Percentiles rank a stretch among this genome's conserved stretches.
phyloP scores from a whole-genome alignment of 2,888 invertebrate genomes.

The Rhodophaea formosa region DNA sequence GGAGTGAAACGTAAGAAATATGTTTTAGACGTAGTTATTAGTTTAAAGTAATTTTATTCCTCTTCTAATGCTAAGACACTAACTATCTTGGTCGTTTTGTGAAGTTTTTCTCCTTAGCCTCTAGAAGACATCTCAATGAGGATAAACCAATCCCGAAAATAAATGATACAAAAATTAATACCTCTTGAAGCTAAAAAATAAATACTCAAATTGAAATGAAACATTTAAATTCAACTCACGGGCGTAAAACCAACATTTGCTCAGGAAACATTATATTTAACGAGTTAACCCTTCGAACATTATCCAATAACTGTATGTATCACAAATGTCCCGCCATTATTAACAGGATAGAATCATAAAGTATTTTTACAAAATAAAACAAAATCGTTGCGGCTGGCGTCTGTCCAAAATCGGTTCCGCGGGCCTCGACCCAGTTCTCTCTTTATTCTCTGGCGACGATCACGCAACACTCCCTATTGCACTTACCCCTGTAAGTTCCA shows the following conservation, averaged over 20 bases:
- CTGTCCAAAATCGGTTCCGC: slow-evolving; percentile 64
- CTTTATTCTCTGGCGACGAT: slow-evolving; percentile 59
- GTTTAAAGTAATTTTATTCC: no score
- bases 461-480: slow-evolving; percentile 69
- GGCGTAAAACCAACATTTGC: not conserved
- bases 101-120: no score
- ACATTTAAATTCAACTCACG: not conserved
- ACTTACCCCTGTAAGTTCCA: slow-evolving; percentile 40
- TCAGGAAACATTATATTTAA: not conserved
- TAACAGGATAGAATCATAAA: slow-evolving; percentile 49
- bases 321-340: slow-evolving; percentile 36
- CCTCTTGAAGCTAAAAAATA: not conserved
- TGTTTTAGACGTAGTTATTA: no score
- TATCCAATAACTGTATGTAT: slow-evolving; percentile 1
- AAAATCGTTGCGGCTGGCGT: slow-evolving; percentile 64
- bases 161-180: no score
- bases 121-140: no score
- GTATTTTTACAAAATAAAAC: slow-evolving; percentile 65
- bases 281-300: slow-evolving; percentile 5
- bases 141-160: no score
- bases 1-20: no score
- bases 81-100: no score
- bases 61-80: no score
- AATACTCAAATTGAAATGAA: not conserved
- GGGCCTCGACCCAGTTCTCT: slow-evolving; percentile 68